These are phyloP conservation scores for Agrochola macilenta DNA, from an alignment of 2,888 invertebrate genomes.

Conservation along the genomic window DNA sequence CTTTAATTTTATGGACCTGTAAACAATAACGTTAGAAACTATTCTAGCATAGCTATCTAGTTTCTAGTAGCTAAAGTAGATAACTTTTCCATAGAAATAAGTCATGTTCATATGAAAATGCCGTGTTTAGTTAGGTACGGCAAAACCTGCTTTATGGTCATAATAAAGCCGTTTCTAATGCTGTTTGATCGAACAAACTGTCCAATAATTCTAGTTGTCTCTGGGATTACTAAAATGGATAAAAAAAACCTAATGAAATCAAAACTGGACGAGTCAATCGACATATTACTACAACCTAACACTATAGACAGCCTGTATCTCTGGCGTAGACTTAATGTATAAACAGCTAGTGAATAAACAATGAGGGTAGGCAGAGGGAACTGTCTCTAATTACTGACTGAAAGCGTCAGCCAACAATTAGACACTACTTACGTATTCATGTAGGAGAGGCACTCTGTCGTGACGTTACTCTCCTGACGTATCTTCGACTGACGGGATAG, in stretches of 20 bases:
- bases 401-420: constrained; percentile 40
- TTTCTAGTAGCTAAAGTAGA: too few species aligned
- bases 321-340: neutral
- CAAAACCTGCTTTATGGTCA: too few species aligned
- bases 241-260: too few species aligned
- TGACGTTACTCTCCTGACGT: constrained; percentile 3
- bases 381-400: constrained; percentile 42
- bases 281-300: neutral
- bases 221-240: too few species aligned
- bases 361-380: neutral
- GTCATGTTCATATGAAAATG: too few species aligned
- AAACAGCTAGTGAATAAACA: constrained; percentile 31
- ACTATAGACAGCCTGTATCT: neutral
- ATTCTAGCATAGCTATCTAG: neutral
- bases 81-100: too few species aligned
- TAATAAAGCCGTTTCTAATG: too few species aligned
- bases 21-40: constrained; percentile 11
- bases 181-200: too few species aligned
- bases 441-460: neutral
- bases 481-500: neutral
- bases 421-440: constrained; percentile 29
- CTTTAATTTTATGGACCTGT: constrained; percentile 22
- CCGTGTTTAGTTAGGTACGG: too few species aligned
- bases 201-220: too few species aligned
- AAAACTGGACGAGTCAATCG: too few species aligned